Evolutionary conservation across 2,888 invertebrate genomes (phyloP).

Genomic region (Automeris io): DNA sequence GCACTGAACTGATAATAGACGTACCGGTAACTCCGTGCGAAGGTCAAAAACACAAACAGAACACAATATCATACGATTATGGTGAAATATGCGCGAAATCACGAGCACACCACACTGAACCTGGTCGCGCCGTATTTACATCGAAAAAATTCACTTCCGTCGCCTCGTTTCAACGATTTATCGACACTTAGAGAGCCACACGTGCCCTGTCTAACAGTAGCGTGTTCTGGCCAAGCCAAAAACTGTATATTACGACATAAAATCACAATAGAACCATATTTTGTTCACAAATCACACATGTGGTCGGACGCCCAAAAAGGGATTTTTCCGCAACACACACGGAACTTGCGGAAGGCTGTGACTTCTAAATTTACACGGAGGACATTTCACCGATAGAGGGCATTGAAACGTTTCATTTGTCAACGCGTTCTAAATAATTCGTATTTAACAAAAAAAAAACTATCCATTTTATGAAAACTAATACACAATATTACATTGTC

Average conservation of each 20-base stretch:
- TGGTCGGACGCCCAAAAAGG: constrained; percentile 83
- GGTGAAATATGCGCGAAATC: constrained; percentile 56
- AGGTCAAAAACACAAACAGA: constrained; percentile 49
- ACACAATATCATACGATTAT: constrained; percentile 35
- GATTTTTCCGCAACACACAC: constrained; percentile 79
- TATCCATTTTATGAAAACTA: no score
- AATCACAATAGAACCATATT: constrained; percentile 70
- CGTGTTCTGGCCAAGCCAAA: constrained; percentile 47
- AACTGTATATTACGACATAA: constrained; percentile 44
- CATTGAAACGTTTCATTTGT: constrained; percentile 39
- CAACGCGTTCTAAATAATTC: constrained; percentile 37
- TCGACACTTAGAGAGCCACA: constrained; percentile 51
- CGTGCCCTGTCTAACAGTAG: constrained; percentile 51
- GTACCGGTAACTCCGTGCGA: constrained; percentile 48
- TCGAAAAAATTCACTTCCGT: constrained; percentile 74
- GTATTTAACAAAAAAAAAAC: no score
- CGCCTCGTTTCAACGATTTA: constrained; percentile 55
- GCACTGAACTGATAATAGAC: constrained; percentile 46
- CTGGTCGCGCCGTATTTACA: constrained; percentile 73
- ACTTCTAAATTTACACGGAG: constrained; percentile 70
- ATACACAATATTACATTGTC: no score
- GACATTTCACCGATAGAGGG: constrained; percentile 62
- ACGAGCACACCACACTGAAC: constrained; percentile 69
- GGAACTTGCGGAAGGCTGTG: constrained; percentile 74
- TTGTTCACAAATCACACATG: constrained; percentile 79